Evolutionary conservation across 2,797 vertebrate genomes (phyloP).

Genomic region (Syngnathus acus): DNA sequence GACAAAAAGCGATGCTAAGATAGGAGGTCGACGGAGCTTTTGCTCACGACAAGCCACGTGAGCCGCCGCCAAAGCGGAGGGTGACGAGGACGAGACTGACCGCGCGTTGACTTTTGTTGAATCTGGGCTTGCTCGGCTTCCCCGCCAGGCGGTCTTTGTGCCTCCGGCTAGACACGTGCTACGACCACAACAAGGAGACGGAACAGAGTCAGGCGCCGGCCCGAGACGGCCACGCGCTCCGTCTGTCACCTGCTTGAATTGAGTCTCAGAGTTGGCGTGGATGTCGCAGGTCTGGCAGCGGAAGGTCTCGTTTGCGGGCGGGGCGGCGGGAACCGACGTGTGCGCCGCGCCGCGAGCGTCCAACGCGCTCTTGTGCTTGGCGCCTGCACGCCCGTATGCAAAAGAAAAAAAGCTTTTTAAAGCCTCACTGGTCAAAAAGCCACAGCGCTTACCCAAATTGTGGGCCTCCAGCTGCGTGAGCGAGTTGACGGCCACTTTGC

Average conservation of each 20-base stretch:
- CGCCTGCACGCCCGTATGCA: conserved; percentile 61
- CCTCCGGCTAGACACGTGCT: conserved; percentile 98
- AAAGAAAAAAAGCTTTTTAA: no score
- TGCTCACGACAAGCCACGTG: no score
- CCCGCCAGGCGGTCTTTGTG: conserved; percentile 96
- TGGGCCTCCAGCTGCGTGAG: conserved; percentile 94
- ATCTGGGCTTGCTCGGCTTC: conserved; percentile 95
- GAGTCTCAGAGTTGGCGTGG: conserved; percentile 96
- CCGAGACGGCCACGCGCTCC: no score
- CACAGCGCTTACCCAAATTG: conserved; percentile 78
- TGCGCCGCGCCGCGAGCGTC: conserved; percentile 89
- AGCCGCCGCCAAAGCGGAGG: no score
- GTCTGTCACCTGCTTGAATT: conserved; percentile 86
- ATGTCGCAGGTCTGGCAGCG: conserved; percentile 98
- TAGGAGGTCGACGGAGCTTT: background rate
- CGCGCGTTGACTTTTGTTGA: conserved; percentile 54
- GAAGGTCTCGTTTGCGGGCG: conserved; percentile 83
- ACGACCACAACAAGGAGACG: conserved; percentile 46
- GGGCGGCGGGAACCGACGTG: conserved; percentile 61
- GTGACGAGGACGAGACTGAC: background rate
- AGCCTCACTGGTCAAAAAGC: background rate
- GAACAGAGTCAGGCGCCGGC: background rate
- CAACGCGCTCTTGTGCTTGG: conserved; percentile 97
- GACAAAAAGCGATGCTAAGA: background rate
- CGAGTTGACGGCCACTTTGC: conserved; percentile 97